A percentile compares a stretch with the other conserved stretches of the same genome.
phyloP scores from a whole-genome alignment of 2,113 vertebrate species.

The Sinocyclocheilus rhinocerous region DNA sequence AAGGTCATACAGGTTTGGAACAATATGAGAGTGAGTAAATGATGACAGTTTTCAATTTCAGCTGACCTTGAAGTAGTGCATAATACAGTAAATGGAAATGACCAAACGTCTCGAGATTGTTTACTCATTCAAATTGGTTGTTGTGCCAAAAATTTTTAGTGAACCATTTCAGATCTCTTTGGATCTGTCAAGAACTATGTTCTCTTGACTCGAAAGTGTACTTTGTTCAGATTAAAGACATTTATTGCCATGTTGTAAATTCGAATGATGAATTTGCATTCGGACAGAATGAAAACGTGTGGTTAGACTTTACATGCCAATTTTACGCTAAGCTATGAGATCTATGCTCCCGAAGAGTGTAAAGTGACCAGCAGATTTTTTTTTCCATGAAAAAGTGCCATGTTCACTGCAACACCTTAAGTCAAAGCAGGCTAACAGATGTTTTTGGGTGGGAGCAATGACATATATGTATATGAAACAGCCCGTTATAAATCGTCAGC shows the following conservation, averaged over 20 bases:
- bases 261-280: slow-evolving; percentile 16
- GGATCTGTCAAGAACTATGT: slow-evolving; percentile 9
- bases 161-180: neutral
- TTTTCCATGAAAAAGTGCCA: slow-evolving; percentile 42
- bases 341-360: slow-evolving; percentile 7
- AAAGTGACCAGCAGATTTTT: slow-evolving; percentile 29
- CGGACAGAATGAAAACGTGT: slow-evolving; percentile 23
- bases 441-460: slow-evolving; percentile 31
- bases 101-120: slow-evolving; percentile 36
- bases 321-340: neutral
- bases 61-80: neutral
- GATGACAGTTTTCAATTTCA: neutral
- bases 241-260: slow-evolving; percentile 18
- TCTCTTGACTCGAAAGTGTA: slow-evolving; percentile 3
- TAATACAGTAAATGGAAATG: slow-evolving; percentile 17
- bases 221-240: slow-evolving; percentile 15
- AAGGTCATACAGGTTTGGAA: neutral
- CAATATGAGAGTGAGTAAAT: neutral
- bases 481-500: neutral
- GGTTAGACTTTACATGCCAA: slow-evolving; percentile 22
- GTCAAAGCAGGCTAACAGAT: slow-evolving; percentile 26
- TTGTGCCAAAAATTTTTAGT: slow-evolving; percentile 49
- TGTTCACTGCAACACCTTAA: slow-evolving; percentile 41
- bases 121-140: slow-evolving; percentile 46
- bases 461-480: neutral